Conservation (phyloP, 2,888 invertebrate genomes). For the Nasonovia ribisnigri region DNA sequence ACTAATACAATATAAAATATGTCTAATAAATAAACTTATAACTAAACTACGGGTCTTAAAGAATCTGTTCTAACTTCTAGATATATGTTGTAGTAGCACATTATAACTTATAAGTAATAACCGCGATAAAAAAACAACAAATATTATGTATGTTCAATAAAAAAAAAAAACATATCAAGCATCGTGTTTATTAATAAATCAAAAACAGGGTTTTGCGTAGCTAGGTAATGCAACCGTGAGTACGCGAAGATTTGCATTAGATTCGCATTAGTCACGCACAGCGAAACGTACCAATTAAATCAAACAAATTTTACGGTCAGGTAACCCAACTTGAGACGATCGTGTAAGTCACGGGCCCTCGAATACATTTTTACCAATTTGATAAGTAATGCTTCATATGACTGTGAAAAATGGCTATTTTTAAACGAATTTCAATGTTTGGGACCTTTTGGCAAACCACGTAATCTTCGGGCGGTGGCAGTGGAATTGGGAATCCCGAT, state of each 20-base stretch:
- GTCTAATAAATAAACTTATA: not conserved
- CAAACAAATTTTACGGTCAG: not conserved
- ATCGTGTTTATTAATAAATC: constrained; percentile 29
- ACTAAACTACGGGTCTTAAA: not conserved
- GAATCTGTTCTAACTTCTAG: not conserved
- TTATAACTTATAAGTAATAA: not conserved
- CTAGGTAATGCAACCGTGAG: not conserved
- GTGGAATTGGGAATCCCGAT: not conserved
- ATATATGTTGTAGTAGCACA: not conserved
- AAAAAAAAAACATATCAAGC: not conserved
- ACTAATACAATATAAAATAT: not conserved
- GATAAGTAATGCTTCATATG: not conserved
- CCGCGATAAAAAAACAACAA: not conserved
- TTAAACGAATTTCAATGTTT: constrained; percentile 1
- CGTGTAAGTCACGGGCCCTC: not conserved
- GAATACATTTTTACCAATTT: not conserved
- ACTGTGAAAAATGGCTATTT: not conserved
- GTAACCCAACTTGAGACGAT: not conserved
- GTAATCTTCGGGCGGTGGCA: not conserved
- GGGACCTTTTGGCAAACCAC: not conserved
- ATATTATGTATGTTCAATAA: not conserved
- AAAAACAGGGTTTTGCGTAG: not conserved
- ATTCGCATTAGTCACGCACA: not conserved
- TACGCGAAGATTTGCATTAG: not conserved
- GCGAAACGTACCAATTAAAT: not conserved